Evolutionary conservation across 2,888 invertebrate genomes (phyloP).

Genomic region (Biston stratarius): DNA sequence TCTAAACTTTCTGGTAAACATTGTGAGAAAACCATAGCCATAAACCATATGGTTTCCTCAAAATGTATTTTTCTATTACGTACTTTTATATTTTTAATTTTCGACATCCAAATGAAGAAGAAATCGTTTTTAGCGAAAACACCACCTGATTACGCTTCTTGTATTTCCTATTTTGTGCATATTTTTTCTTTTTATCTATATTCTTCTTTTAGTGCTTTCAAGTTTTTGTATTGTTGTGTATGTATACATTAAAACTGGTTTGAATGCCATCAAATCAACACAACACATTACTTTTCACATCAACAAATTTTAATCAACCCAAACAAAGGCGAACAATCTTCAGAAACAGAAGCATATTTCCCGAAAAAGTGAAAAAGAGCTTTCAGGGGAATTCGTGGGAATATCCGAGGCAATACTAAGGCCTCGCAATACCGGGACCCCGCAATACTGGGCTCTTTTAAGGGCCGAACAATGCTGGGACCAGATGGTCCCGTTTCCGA

Average conservation of each 20-base stretch:
- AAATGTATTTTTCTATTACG: too few species aligned
- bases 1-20: too few species aligned
- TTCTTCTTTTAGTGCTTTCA: background rate
- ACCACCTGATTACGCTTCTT: too few species aligned
- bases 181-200: background rate
- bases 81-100: too few species aligned
- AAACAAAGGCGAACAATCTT: conserved; percentile 45
- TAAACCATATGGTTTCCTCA: too few species aligned
- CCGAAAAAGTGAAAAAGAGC: conserved; percentile 57
- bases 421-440: conserved; percentile 38
- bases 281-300: conserved; percentile 37
- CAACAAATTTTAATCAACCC: conserved; percentile 44
- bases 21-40: too few species aligned
- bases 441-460: conserved; percentile 23
- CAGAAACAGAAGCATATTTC: conserved; percentile 50
- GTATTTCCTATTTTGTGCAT: too few species aligned
- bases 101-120: too few species aligned
- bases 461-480: conserved; percentile 62
- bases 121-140: too few species aligned
- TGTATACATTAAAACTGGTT: background rate
- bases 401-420: conserved; percentile 56
- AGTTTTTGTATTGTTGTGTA: background rate
- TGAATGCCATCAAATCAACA: conserved; percentile 24
- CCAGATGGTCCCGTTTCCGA: conserved; percentile 75
- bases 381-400: conserved; percentile 59